Evolutionary conservation across 2,888 invertebrate species (phyloP).

Genomic region (Perdita meconis): DNA sequence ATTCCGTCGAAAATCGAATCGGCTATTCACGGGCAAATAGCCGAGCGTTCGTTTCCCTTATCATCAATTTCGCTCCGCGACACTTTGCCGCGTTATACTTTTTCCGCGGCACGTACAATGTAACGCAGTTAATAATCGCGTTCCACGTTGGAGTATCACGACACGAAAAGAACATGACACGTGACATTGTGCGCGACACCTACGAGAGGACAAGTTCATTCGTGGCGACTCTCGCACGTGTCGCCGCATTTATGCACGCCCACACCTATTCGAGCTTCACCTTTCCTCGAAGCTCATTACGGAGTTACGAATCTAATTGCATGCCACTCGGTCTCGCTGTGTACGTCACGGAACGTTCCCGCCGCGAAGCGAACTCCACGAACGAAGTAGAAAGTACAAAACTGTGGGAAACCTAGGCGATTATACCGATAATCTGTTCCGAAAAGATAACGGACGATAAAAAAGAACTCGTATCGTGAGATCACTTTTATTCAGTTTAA

Average conservation of each 20-base stretch:
- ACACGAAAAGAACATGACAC: conserved; percentile 46
- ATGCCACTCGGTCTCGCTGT: conserved; percentile 18
- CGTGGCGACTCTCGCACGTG: conserved; percentile 40
- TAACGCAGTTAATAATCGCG: conserved; percentile 49
- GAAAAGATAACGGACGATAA: neutral
- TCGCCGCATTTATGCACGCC: conserved; percentile 3
- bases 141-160: conserved; percentile 38
- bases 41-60: neutral
- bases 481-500: too few species aligned
- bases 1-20: neutral
- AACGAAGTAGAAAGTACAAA: neutral
- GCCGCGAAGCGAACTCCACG: neutral
- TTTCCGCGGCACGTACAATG: conserved; percentile 16
- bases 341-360: conserved; percentile 29
- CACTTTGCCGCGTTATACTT: conserved; percentile 3
- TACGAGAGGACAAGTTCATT: conserved; percentile 43
- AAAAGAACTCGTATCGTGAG: too few species aligned
- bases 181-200: conserved; percentile 40
- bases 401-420: neutral
- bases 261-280: neutral
- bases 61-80: conserved; percentile 4
- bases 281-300: conserved; percentile 44
- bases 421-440: neutral
- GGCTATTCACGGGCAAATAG: neutral
- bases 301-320: conserved; percentile 49